Evolutionary conservation across 2,113 vertebrate species (phyloP).

Genomic region (Calidris pygmaea): DNA sequence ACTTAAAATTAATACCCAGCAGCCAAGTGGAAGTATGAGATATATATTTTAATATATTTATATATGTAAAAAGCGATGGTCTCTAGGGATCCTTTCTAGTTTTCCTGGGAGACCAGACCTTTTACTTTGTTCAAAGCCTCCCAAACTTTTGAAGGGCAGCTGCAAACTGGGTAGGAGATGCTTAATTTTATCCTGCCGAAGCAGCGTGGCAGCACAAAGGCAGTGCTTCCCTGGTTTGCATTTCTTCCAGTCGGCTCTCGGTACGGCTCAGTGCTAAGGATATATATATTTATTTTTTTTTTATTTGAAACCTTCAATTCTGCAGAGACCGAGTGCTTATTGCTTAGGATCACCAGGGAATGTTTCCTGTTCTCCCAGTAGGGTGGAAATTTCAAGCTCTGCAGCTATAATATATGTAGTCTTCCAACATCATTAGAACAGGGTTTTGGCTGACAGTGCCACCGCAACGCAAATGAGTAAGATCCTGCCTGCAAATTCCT

Average conservation of each 20-base stretch:
- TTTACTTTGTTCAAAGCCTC: not conserved
- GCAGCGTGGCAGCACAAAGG: not conserved
- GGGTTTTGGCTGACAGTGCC: not conserved
- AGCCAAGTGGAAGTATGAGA: not conserved
- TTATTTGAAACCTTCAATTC: constrained; percentile 10
- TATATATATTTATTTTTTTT: not conserved
- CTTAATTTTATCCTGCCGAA: not conserved
- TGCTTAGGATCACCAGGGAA: not conserved
- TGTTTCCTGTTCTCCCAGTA: not conserved
- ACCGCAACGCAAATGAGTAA: not conserved
- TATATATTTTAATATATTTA: not conserved
- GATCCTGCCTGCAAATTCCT: not conserved
- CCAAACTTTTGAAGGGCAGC: not conserved
- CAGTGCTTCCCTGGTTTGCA: not conserved
- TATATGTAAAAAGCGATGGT: not conserved
- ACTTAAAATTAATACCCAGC: not conserved
- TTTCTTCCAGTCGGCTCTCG: not conserved
- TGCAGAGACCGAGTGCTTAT: not conserved
- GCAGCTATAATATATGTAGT: not conserved
- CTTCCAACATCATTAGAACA: not conserved
- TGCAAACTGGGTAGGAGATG: not conserved
- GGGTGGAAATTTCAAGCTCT: not conserved
- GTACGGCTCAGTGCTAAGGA: not conserved
- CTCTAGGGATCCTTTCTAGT: not conserved
- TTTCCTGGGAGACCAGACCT: not conserved